Percentiles rank a stretch among this genome's conserved stretches.
Evolutionary conservation across 1,140 invertebrate genomes (phyloP).

Genomic region (Scaptodrosophila lebanonensis): DNA sequence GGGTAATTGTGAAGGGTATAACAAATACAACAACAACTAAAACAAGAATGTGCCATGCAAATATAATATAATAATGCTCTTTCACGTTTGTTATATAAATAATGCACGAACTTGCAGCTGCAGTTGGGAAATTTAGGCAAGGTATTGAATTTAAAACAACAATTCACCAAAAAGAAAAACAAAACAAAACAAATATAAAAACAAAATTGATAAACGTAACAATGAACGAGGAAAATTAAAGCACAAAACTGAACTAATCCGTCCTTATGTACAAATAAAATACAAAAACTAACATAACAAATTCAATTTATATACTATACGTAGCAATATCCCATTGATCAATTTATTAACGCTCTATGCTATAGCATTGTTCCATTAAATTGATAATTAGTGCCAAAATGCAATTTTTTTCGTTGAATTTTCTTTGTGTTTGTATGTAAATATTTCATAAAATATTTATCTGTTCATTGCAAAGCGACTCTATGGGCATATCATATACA

Average conservation of each 20-base stretch:
- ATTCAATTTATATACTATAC: constrained; percentile 12
- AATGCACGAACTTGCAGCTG: constrained; percentile 55
- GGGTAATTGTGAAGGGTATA: too few relatives aligned
- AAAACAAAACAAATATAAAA: constrained; percentile 17
- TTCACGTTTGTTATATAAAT: constrained; percentile 47
- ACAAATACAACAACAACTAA: constrained; percentile 13
- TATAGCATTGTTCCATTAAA: too few relatives aligned
- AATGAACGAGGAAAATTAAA: not conserved
- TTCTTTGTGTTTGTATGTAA: constrained; percentile 45
- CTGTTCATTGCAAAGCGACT: too few relatives aligned
- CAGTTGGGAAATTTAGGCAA: constrained; percentile 77
- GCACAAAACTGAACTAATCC: too few relatives aligned
- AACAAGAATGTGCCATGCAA: constrained; percentile 2
- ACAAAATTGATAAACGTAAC: constrained; percentile 1
- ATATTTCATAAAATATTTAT: too few relatives aligned
- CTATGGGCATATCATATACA: too few relatives aligned
- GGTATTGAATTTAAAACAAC: constrained; percentile 44
- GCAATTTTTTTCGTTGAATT: constrained; percentile 50
- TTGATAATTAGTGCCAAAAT: constrained; percentile 33
- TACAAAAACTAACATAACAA: constrained; percentile 19
- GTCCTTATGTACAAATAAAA: too few relatives aligned
- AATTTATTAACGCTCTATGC: constrained; percentile 14
- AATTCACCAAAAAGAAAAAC: constrained; percentile 3
- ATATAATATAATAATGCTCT: constrained; percentile 32
- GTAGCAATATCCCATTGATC: constrained; percentile 31